phyloP scores from a whole-genome alignment of 1,140 invertebrate genomes.

The Drosophila prosaltans region DNA sequence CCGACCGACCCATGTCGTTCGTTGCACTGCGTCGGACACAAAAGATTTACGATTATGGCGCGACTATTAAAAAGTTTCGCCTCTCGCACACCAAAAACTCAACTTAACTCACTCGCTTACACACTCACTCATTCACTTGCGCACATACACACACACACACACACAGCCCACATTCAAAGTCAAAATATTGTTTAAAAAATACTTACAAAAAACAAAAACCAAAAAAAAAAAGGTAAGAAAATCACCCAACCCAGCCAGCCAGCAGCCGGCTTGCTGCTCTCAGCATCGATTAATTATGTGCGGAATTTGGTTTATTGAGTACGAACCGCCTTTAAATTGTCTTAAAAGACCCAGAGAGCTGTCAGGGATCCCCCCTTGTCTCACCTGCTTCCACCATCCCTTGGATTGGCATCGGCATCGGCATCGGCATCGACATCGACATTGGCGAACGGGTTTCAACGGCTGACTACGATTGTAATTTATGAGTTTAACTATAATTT shows the following conservation, averaged over 20 bases:
- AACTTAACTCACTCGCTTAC: conserved; percentile 34
- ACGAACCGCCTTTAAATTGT: conserved; percentile 82
- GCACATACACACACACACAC: conserved; percentile 43
- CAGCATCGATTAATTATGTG: conserved; percentile 79
- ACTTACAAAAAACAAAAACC: conserved; percentile 8
- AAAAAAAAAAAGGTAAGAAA: conserved; percentile 13
- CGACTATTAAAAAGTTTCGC: conserved; percentile 82
- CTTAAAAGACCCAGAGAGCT: conserved; percentile 73
- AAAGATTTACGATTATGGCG: conserved; percentile 81
- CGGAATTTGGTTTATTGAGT: conserved; percentile 82
- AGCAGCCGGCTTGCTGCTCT: conserved; percentile 45
- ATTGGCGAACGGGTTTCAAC: conserved; percentile 63
- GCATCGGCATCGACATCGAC: conserved; percentile 17
- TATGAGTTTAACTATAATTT: conserved; percentile 82
- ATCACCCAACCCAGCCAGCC: conserved; percentile 12
- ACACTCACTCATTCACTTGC: conserved; percentile 44
- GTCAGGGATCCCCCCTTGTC: conserved; percentile 40
- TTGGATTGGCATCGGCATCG: conserved; percentile 4
- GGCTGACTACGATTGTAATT: conserved; percentile 71
- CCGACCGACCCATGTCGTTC: conserved; percentile 41
- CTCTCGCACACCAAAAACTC: conserved; percentile 58
- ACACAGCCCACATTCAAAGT: conserved; percentile 71
- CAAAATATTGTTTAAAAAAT: conserved; percentile 64
- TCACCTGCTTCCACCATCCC: neutral
- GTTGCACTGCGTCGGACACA: conserved; percentile 79